A percentile compares a stretch with the other conserved stretches of the same genome.
Evolutionary conservation across 2,888 invertebrate genomes (phyloP).

Genomic region (Drosophila fungiperda): DNA sequence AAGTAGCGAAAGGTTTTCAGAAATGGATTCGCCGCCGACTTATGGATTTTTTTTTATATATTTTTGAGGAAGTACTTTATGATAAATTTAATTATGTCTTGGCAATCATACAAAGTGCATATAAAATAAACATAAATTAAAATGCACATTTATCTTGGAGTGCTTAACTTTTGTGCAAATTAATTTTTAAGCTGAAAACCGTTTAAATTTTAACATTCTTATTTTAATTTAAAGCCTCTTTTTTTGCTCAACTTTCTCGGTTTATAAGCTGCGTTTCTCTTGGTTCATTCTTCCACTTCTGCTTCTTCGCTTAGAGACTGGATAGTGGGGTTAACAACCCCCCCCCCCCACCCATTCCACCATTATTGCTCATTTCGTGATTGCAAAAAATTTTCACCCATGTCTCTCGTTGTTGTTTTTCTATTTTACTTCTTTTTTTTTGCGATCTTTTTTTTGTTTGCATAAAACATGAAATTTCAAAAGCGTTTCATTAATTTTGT

Average conservation of each 20-base stretch:
- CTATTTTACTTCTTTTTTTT: constrained; percentile 22
- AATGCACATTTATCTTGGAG: background rate
- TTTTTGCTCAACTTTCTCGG: constrained; percentile 44
- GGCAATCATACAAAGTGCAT: background rate
- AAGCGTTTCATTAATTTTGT: constrained; percentile 71
- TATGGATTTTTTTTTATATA: background rate
- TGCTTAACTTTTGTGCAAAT: background rate
- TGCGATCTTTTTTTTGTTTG: constrained; percentile 39
- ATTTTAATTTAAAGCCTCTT: constrained; percentile 13
- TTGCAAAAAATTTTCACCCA: constrained; percentile 60
- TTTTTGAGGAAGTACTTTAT: background rate
- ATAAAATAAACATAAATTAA: background rate
- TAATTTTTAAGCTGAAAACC: constrained; percentile 1
- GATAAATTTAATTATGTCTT: background rate
- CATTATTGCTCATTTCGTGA: constrained; percentile 63
- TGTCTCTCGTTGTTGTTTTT: constrained; percentile 40
- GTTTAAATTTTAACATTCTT: constrained; percentile 19
- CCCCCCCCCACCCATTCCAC: constrained; percentile 26
- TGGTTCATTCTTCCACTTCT: constrained; percentile 18
- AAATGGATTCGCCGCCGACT: background rate
- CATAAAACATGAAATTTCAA: constrained; percentile 67
- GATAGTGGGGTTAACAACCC: constrained; percentile 10
- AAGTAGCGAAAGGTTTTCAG: constrained; percentile 22
- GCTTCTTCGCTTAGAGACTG: constrained; percentile 2
- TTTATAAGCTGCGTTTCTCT: constrained; percentile 30